Base-by-base conservation (phyloP, 2,888 invertebrate species). In the Cerastis leucographa region DNA sequence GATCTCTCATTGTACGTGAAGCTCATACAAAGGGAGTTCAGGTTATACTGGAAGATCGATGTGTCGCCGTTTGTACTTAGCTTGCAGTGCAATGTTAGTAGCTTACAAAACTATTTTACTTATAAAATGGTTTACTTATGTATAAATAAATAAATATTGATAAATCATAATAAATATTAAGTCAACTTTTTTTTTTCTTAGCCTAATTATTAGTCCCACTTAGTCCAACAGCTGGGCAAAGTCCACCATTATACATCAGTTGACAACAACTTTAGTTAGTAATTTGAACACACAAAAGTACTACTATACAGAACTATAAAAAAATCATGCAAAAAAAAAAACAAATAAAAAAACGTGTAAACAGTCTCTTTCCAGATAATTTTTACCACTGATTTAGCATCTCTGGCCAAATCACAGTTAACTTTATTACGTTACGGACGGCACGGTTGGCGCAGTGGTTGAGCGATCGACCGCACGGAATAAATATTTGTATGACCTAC, bases 81-180 rank as follows among this genome's bases (percentile, higher is more conserved):
- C 11, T 51, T 61, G 49, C 29, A 25, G 44, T 73, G 35, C 42
- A n/a, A 46, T 70, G 46, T 76, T 76, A 82, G 35, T 71, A 68
- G 14, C 46, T 35, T 46, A 14, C 40, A 40, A 19, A 40, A 40
- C 12, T 14, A 64, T n/a, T 8, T n/a, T 3, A 2, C n/a, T n/a
- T n/a, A n/a, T n/a, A n/a, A n/a, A n/a, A n/a, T n/a, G n/a, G n/a
- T n/a, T n/a, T n/a, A n/a, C n/a, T n/a, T n/a, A n/a, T n/a, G 40
- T 2, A 22, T 62, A 62, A 62, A 22, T 64, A 64, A 64, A 42
- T 64, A 42, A 40, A 64, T n/a, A 64, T 64, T 42, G 3, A 64
- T 64, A 14, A 64, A 64, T 8, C 64, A 64, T n/a, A 22, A 22
- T 35, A 46, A 72, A 56, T 42, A 29, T 9, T 40, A 56, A 5